A percentile compares a stretch with the other conserved stretches of the same genome.
Conservation (phyloP, 2,113 vertebrate species). For the Epinephelus cyanopodus region DNA sequence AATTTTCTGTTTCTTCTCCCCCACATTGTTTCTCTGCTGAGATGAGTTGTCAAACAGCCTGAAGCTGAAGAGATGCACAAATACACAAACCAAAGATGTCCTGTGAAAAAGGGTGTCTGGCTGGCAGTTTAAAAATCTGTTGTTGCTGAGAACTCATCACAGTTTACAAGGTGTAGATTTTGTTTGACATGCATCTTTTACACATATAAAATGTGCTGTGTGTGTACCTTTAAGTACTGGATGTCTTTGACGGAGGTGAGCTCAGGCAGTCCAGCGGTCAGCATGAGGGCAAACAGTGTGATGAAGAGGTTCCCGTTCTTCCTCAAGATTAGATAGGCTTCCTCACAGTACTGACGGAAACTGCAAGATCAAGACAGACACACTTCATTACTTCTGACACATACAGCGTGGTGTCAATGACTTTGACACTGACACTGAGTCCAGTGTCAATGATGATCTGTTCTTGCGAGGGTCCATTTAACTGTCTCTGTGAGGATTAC, state of each 20-base stretch:
- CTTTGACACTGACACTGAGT: too few relatives aligned
- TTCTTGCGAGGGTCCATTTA: background rate
- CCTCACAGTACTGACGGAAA: constrained; percentile 97
- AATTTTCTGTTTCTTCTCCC: fast-evolving
- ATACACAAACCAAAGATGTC: background rate
- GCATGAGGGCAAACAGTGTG: constrained; percentile 98
- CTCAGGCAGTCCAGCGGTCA: constrained; percentile 97
- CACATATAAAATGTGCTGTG: background rate
- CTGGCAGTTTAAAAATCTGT: too few relatives aligned
- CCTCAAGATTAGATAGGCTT: constrained; percentile 94
- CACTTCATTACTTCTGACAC: background rate
- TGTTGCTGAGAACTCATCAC: too few relatives aligned
- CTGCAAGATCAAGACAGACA: constrained; percentile 75
- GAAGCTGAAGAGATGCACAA: background rate
- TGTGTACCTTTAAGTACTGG: constrained; percentile 96
- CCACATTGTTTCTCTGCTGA: background rate
- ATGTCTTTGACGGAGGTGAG: constrained; percentile 98
- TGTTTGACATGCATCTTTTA: background rate
- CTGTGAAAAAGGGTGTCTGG: too few relatives aligned
- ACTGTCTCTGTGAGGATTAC: too few relatives aligned
- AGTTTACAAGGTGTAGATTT: too few relatives aligned
- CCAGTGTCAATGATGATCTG: background rate
- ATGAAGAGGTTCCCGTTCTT: constrained; percentile 98
- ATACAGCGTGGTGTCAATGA: background rate
- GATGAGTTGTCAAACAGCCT: background rate